These are phyloP conservation scores for Clupea harengus DNA, from an alignment of 2,113 vertebrate species.

Conservation along the genomic window DNA sequence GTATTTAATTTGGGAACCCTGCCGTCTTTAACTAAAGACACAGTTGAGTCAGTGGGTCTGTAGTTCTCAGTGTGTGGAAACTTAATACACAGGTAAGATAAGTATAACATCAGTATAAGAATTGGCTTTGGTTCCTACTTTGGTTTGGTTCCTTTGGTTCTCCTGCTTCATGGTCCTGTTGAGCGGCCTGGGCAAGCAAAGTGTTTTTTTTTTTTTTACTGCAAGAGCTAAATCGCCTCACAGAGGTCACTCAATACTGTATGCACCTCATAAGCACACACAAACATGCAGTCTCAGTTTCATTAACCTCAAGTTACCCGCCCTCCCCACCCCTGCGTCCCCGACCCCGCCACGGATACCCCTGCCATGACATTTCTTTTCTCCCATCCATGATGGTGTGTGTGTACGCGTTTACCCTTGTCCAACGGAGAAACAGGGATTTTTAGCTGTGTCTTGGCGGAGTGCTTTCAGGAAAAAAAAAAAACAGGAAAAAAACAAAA, in stretches of 20 bases:
- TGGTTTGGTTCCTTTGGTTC: background rate
- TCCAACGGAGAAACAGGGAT: constrained; percentile 3
- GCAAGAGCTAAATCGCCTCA: background rate
- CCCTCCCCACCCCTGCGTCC: background rate
- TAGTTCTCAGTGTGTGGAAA: background rate
- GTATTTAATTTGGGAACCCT: no score
- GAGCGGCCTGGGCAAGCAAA: background rate
- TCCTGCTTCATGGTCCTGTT: background rate
- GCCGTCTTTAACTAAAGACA: background rate
- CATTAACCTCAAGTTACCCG: background rate
- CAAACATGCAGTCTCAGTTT: background rate
- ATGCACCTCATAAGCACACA: background rate
- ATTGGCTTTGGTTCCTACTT: background rate
- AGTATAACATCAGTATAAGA: background rate
- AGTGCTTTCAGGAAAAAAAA: constrained; percentile 8
- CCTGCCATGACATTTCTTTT: background rate
- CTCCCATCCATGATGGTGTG: background rate
- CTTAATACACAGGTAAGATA: background rate
- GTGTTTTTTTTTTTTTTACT: background rate
- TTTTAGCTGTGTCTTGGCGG: background rate
- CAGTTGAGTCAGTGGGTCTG: background rate
- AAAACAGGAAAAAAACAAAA: background rate
- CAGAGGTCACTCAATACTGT: background rate
- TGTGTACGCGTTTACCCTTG: background rate
- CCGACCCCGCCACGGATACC: background rate